Conservation (phyloP, 2,797 vertebrate species). For the Sebastes umbrosus region DNA sequence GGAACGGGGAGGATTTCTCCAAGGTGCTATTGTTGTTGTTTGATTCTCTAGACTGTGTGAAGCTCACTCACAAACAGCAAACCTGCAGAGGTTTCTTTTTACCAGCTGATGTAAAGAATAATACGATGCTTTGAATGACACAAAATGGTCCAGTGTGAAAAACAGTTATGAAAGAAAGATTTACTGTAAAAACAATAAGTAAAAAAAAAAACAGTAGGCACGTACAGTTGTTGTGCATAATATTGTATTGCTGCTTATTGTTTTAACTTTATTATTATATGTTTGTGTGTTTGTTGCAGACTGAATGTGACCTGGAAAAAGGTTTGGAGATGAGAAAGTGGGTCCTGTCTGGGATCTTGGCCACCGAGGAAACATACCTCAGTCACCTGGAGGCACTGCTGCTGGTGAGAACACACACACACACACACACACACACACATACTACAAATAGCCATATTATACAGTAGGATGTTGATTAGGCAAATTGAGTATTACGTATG, state of each 20-base stretch:
- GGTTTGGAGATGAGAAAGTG: constrained; percentile 98
- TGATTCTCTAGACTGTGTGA: constrained; percentile 9
- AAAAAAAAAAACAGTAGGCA: not conserved
- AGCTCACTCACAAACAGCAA: not conserved
- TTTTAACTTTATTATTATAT: not conserved
- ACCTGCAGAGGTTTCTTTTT: not conserved
- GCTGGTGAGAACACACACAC: constrained; percentile 84
- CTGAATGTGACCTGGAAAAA: constrained; percentile 95
- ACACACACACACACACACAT: not conserved
- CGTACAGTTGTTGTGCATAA: not conserved
- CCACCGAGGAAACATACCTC: constrained; percentile 95
- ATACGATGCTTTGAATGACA: not conserved
- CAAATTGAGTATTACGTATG: not conserved
- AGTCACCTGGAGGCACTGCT: constrained; percentile 96
- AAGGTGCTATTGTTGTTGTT: constrained; percentile 36
- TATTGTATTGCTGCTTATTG: not conserved
- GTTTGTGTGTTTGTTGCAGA: constrained; percentile 76
- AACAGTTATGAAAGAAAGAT: not conserved
- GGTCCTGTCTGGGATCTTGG: constrained; percentile 96
- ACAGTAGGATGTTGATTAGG: not conserved
- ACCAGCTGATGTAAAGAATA: not conserved
- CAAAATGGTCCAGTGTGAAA: not conserved
- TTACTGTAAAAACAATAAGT: not conserved
- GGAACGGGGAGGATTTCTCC: constrained; percentile 11
- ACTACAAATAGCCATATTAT: not conserved